Conservation (phyloP, 2,888 invertebrate genomes). For the Leistus spinibarbis region DNA sequence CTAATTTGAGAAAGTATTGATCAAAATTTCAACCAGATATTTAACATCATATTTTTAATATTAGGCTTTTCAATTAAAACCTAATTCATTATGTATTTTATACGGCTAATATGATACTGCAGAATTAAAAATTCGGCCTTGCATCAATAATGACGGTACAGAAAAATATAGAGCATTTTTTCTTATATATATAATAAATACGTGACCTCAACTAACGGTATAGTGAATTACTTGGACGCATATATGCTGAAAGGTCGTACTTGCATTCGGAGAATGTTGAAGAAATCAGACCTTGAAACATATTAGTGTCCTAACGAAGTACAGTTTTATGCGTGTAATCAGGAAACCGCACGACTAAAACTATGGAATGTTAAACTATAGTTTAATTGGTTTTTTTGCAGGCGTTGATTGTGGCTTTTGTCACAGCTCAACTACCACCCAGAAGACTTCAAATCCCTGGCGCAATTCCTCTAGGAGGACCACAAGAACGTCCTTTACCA, state of each 20-base stretch:
- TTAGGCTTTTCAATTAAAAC: conserved; percentile 3
- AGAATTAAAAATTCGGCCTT: no score
- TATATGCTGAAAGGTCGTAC: conserved; percentile 19
- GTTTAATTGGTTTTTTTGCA: conserved; percentile 8
- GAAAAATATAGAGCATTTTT: conserved; percentile 13
- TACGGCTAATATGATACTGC: no score
- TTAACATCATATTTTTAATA: no score
- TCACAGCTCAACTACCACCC: conserved; percentile 67
- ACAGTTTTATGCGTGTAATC: background rate
- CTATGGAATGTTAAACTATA: background rate
- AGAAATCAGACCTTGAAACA: conserved; percentile 27
- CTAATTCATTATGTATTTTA: no score
- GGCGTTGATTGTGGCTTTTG: conserved; percentile 62
- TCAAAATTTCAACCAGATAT: background rate
- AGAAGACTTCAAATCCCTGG: conserved; percentile 71
- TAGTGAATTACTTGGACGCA: conserved; percentile 18
- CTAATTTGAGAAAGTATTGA: background rate
- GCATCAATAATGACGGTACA: conserved; percentile 27
- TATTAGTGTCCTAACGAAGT: background rate
- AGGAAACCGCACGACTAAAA: background rate
- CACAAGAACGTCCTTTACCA: conserved; percentile 54
- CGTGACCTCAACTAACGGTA: conserved; percentile 29
- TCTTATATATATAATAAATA: background rate
- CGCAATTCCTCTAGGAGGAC: conserved; percentile 60
- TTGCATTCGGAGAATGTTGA: conserved; percentile 24